Base-by-base conservation (phyloP, 1,140 invertebrate species). In the Camponotus pennsylvanicus region DNA sequence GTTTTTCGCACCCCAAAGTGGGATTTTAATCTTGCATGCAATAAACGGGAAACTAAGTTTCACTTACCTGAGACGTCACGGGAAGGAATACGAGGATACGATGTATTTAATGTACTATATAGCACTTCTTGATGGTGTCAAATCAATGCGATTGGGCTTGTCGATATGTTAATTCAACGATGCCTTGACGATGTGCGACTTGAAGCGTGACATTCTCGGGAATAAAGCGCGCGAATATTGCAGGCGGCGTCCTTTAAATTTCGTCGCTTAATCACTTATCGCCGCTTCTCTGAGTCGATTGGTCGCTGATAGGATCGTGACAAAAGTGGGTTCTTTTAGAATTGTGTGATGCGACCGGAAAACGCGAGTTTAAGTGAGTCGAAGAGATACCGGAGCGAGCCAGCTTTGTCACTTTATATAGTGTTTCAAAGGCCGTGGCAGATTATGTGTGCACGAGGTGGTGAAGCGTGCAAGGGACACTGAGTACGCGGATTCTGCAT, bases 351-450 rank as follows among this genome's bases (percentile, higher is more conserved):
- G 86, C 89, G 88, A 83, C 69, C 55, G 69, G 79, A 83, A 83
- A 75, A 55, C 32, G 27, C 55, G 67, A 82, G 79, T 83, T 83
- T 73, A 75, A 80, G 27, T 27, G 27, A 73, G n/a, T 32, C 55
- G 55, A 40, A 37, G 69, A 49, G 55, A 75, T 83, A 63, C 42
- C 55, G 40, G 55, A 82, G 27, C 67, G 40, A 75, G 55, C 52
- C 69, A 83, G 69, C 89, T 94, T 94, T 93, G 90, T 93, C 91
- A 94, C 92, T 94, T 94, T 95, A 94, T 95, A 95, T 94, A 94
- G 93, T 86, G 84, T 91, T 93, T 93, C 87, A 93, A 90, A 93
- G 92, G 91, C 91, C 89, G 89, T 88, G 70, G 82, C 69, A 86
- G 89, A 90, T 91, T 86, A 86, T 89, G 86, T 86, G 90, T 88